phyloP scores from a whole-genome alignment of 1,140 invertebrate genomes.

The Polypedilum vanderplanki region DNA sequence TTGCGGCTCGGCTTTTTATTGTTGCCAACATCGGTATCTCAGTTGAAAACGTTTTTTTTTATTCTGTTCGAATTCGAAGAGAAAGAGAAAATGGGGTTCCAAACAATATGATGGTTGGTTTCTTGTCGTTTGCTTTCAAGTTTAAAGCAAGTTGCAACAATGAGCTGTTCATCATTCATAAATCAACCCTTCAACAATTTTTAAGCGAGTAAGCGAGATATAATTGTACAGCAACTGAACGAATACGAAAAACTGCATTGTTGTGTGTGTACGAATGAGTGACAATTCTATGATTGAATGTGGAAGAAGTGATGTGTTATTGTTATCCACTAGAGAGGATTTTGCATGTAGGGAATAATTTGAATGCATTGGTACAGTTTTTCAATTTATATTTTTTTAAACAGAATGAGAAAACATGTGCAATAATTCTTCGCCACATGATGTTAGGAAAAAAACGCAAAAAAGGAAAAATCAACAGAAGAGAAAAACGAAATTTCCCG shows the following conservation, averaged over 20 bases:
- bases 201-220: too few species aligned
- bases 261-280: background rate
- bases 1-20: slow-evolving; percentile 16
- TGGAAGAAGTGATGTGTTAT: background rate
- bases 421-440: background rate
- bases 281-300: slow-evolving; percentile 8
- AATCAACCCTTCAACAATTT: background rate
- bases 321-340: background rate
- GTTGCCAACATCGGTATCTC: slow-evolving; percentile 1
- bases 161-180: background rate
- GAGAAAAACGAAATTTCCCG: background rate
- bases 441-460: background rate
- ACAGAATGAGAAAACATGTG: background rate
- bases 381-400: slow-evolving; percentile 13
- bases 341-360: background rate
- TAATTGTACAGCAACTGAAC: background rate
- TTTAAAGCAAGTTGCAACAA: background rate
- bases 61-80: background rate
- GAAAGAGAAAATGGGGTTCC: background rate
- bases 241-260: slow-evolving; percentile 1
- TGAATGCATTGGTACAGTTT: background rate
- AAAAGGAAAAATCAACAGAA: slow-evolving; percentile 12
- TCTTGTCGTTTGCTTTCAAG: background rate
- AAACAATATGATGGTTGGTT: background rate
- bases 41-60: background rate